phyloP scores from a whole-genome alignment of 2,113 vertebrate genomes.

The Todiramphus chloris region DNA sequence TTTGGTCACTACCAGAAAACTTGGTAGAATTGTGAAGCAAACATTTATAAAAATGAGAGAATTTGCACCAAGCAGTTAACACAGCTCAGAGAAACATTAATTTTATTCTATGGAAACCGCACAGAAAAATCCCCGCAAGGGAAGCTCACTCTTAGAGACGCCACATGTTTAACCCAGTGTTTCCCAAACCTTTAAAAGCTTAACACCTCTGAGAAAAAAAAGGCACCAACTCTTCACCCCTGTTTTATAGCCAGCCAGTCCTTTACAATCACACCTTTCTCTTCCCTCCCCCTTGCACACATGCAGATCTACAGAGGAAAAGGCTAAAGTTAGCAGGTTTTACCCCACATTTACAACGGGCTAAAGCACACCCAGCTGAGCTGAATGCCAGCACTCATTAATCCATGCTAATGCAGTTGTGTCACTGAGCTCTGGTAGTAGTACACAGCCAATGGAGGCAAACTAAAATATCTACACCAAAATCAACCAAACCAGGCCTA shows the following conservation, averaged over 20 bases:
- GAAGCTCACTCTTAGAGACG: slow-evolving; percentile 1
- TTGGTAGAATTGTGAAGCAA: not conserved
- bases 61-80: slow-evolving; percentile 59
- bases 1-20: slow-evolving; percentile 1
- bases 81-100: slow-evolving; percentile 44
- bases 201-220: slow-evolving; percentile 57
- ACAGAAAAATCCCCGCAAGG: slow-evolving; percentile 15
- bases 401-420: not conserved
- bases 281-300: not conserved
- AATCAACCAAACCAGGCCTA: not conserved
- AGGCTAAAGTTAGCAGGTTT: not conserved
- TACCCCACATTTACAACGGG: not conserved
- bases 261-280: slow-evolving; percentile 29
- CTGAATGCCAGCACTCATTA: not conserved
- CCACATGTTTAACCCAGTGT: slow-evolving; percentile 42
- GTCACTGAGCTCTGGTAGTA: not conserved
- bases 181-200: slow-evolving; percentile 61
- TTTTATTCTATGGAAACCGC: slow-evolving; percentile 36
- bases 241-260: slow-evolving; percentile 40
- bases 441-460: not conserved
- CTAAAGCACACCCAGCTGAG: not conserved
- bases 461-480: not conserved
- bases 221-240: slow-evolving; percentile 43
- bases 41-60: slow-evolving; percentile 28
- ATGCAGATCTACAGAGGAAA: not conserved